A percentile compares a stretch with the other conserved stretches of the same genome.
phyloP scores from a whole-genome alignment of 1,140 invertebrate species.

The Ptiloglossa arizonensis region DNA sequence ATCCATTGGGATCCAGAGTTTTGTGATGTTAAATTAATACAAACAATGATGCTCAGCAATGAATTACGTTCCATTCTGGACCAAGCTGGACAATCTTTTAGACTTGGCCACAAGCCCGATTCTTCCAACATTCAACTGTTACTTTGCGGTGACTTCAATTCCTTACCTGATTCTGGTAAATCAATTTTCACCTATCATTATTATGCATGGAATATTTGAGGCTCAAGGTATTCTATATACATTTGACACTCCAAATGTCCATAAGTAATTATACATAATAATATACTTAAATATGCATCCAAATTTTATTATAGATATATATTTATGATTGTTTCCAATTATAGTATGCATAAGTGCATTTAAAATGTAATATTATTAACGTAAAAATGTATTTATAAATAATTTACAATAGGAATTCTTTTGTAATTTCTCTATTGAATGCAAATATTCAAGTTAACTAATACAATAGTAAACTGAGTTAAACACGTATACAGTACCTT shows the following conservation, averaged over 20 bases:
- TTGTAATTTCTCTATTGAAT: too few species aligned
- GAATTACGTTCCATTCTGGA: slow-evolving; percentile 93
- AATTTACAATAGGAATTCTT: too few species aligned
- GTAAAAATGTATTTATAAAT: neutral
- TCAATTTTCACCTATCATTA: neutral
- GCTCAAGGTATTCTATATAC: neutral
- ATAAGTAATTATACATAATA: neutral
- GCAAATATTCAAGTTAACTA: too few species aligned
- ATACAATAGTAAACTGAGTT: neutral
- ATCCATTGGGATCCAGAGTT: slow-evolving; percentile 99
- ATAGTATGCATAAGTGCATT: neutral
- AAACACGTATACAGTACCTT: neutral
- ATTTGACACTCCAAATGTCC: neutral
- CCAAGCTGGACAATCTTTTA: slow-evolving; percentile 87
- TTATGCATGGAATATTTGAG: neutral
- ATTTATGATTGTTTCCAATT: neutral
- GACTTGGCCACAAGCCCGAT: slow-evolving; percentile 85
- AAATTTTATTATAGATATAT: neutral
- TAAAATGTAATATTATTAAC: neutral
- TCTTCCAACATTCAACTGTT: slow-evolving; percentile 94
- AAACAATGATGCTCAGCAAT: slow-evolving; percentile 99
- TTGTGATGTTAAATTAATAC: slow-evolving; percentile 99
- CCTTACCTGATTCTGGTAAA: slow-evolving; percentile 97
- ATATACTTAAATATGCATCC: too few species aligned
- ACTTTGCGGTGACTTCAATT: slow-evolving; percentile 99